Evolutionary conservation across 2,797 vertebrate species (phyloP).

Genomic region (Potorous gilbertii): DNA sequence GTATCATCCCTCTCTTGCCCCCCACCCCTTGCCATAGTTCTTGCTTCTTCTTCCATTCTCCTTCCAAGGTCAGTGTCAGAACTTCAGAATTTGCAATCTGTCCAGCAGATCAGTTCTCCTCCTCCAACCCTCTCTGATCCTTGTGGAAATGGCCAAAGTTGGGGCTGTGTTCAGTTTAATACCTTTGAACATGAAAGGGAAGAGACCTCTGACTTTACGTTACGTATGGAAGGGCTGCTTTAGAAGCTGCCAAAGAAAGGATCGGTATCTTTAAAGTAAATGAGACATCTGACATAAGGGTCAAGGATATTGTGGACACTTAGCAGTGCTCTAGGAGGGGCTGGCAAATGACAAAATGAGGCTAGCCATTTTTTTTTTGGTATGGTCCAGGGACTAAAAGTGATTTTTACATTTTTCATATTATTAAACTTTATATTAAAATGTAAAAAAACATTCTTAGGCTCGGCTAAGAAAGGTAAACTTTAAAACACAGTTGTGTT

Average conservation of each 20-base stretch:
- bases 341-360: neutral
- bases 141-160: neutral
- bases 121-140: neutral
- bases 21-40: neutral
- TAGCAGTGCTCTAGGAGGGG: neutral
- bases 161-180: neutral
- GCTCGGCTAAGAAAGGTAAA: neutral
- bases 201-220: neutral
- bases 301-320: neutral
- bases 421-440: neutral
- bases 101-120: neutral
- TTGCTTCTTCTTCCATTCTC: neutral
- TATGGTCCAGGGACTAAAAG: neutral
- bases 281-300: neutral
- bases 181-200: neutral
- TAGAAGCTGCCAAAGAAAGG: neutral
- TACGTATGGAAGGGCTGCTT: neutral
- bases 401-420: neutral
- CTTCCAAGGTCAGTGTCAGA: neutral
- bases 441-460: neutral
- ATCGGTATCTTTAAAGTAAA: neutral
- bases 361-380: neutral
- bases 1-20: neutral
- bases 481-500: neutral
- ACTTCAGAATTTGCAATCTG: neutral